Evolutionary conservation across 2,113 vertebrate genomes (phyloP).

Genomic region (Pseudorhombus dupliciocellatus): DNA sequence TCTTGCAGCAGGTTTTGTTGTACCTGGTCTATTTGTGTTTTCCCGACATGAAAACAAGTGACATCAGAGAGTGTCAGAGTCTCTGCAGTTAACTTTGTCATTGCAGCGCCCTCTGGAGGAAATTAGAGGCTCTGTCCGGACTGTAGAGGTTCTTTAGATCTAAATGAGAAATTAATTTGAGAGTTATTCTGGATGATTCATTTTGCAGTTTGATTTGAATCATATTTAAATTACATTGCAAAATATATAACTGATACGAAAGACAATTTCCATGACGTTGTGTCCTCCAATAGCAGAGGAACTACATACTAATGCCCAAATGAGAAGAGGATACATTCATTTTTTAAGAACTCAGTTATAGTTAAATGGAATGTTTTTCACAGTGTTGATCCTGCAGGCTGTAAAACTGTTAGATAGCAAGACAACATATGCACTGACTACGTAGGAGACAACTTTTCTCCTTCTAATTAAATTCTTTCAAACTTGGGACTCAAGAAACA

Average conservation of each 20-base stretch:
- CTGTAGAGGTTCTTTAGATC: neutral
- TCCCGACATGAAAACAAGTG: conserved; percentile 8
- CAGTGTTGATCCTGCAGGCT: too few species aligned
- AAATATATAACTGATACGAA: too few species aligned
- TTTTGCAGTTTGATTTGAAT: too few species aligned
- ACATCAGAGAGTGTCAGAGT: conserved; percentile 5
- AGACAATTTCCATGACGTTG: too few species aligned
- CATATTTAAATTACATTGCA: too few species aligned
- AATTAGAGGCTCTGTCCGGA: conserved; percentile 1
- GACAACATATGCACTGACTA: neutral
- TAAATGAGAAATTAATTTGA: neutral
- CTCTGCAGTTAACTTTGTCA: conserved; percentile 25
- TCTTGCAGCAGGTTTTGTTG: neutral
- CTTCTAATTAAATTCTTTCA: neutral
- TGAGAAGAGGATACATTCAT: neutral
- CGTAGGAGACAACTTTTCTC: too few species aligned
- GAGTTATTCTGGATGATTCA: neutral
- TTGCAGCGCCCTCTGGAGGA: conserved; percentile 68
- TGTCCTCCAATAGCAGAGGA: too few species aligned
- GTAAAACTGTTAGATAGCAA: neutral
- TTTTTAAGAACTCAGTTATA: neutral
- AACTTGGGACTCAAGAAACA: neutral
- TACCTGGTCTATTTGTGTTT: conserved; percentile 26
- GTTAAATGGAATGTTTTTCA: neutral
- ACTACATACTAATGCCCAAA: neutral